Evolutionary conservation across 2,113 vertebrate genomes (phyloP), one percentile per base, ranked within the genome.

Genomic region (Salvator merianae): DNA sequence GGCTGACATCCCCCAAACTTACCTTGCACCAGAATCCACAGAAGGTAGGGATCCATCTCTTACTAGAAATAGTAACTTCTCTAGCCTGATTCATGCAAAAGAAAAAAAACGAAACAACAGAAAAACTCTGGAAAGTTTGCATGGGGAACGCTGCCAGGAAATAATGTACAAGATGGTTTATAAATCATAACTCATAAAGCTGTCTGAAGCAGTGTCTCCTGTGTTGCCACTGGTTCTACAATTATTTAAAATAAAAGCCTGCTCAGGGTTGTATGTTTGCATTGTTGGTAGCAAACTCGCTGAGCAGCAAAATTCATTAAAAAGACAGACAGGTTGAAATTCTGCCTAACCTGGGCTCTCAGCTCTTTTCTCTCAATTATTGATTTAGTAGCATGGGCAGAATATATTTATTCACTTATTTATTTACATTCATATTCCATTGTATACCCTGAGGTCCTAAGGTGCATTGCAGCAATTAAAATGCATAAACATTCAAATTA

Each of bases 261-360:
- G 8, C 72, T 85, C 28, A 65, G 77, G n/a, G 18, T 68, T 81
- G 26, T 68, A 68, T 38, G 53, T 77, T 76, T 59, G 10, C n/a
- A 59, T 77, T 76, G 13, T 22, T 73, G 36, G 63, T 72, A 69
- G 36, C 36, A 86, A 34, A 43, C 28, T 34, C 81, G n/a, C 7
- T 22, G n/a, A 77, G 65, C 79, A 86, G 79, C 84, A 77, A 62
- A 71, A 47, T 36, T 53, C 47, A 77, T 62, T 86, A 69, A 59
- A 50, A 86, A 47, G 36, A 30, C 63, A 81, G 43, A 38, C 59
- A 36, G 79, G 59, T 13, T 30, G 40, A 38, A 66, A n/a, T 40
- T 30, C 65, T 81, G 79, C 36, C 59, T 47, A 65, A 26, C 30
- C 55, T 59, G 38, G 65, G 47, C 69, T 71, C 38, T 78, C 32